Percentiles rank a stretch among this genome's conserved stretches.
Evolutionary conservation across 2,113 vertebrate species (phyloP).

Genomic region (Oncorhynchus keta): DNA sequence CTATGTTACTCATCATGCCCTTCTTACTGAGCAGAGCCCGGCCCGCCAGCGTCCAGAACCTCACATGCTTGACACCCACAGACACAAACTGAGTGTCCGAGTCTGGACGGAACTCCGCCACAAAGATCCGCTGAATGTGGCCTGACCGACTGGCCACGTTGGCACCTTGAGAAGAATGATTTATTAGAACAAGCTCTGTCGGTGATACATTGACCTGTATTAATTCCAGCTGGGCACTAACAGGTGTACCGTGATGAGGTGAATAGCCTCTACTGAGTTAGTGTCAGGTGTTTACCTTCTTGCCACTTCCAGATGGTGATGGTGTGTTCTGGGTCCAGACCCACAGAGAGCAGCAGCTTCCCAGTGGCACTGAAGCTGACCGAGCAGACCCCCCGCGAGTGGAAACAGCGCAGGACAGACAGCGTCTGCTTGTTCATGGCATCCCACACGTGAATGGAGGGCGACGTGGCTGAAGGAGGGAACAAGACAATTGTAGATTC

Average conservation of each 20-base stretch:
- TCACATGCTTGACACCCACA: conserved; percentile 94
- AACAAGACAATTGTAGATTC: background rate
- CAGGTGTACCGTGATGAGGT: background rate
- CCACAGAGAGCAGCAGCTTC: conserved; percentile 90
- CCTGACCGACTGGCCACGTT: conserved; percentile 90
- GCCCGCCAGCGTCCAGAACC: conserved; percentile 96
- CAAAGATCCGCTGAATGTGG: conserved; percentile 94
- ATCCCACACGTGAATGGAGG: conserved; percentile 96
- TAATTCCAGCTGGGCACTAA: background rate
- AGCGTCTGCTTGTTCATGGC: conserved; percentile 93
- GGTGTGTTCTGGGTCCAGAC: conserved; percentile 91
- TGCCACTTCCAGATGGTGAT: conserved; percentile 98
- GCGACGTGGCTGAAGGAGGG: conserved; percentile 81
- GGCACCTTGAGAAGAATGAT: conserved; percentile 74
- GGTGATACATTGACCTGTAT: too few species aligned
- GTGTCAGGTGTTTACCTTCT: conserved; percentile 79
- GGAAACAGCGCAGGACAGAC: conserved; percentile 90
- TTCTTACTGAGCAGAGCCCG: conserved; percentile 92
- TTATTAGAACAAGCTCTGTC: background rate
- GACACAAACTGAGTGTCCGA: conserved; percentile 98
- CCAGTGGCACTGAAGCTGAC: conserved; percentile 98
- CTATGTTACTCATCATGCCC: conserved; percentile 89
- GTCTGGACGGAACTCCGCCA: conserved; percentile 96
- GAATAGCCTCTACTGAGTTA: background rate
- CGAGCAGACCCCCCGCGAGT: conserved; percentile 90